phyloP scores from a whole-genome alignment of 1,140 invertebrate genomes.

The Pteromalus puparum region DNA sequence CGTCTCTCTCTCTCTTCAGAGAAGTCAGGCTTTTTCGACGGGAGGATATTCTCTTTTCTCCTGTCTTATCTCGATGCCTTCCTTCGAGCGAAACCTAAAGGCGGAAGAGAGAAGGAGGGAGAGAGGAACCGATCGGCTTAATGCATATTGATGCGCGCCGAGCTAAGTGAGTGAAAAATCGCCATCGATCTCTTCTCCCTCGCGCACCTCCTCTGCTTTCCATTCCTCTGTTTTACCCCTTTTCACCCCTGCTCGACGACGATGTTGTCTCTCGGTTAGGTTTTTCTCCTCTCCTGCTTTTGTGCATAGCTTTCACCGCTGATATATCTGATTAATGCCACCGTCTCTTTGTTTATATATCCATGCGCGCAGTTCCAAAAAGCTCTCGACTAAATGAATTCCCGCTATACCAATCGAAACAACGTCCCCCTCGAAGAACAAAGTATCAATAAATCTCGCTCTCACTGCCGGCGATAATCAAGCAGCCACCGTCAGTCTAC shows the following conservation, averaged over 20 bases:
- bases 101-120: conserved; percentile 64
- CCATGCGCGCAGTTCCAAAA: not conserved
- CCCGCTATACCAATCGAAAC: not conserved
- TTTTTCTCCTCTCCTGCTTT: conserved; percentile 16
- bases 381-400: conserved; percentile 20
- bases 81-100: conserved; percentile 40
- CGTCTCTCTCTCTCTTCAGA: conserved; percentile 3
- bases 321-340: not conserved
- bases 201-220: conserved; percentile 12
- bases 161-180: conserved; percentile 76
- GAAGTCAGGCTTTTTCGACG: not conserved
- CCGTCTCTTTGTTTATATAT: not conserved
- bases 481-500: not conserved
- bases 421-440: not conserved
- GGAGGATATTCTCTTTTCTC: conserved; percentile 24
- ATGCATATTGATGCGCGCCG: conserved; percentile 74
- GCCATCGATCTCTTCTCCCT: conserved; percentile 69
- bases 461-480: not conserved
- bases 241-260: conserved; percentile 10
- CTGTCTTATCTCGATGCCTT: conserved; percentile 34
- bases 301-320: not conserved
- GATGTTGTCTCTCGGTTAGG: not conserved
- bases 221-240: not conserved
- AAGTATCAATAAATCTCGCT: conserved; percentile 23
- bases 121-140: conserved; percentile 71